Evolutionary conservation across 37 sponge, comb jelly and placozoan species (phyloP), one percentile per base, ranked within the genome.

Genomic region (Halichondria panicea): DNA sequence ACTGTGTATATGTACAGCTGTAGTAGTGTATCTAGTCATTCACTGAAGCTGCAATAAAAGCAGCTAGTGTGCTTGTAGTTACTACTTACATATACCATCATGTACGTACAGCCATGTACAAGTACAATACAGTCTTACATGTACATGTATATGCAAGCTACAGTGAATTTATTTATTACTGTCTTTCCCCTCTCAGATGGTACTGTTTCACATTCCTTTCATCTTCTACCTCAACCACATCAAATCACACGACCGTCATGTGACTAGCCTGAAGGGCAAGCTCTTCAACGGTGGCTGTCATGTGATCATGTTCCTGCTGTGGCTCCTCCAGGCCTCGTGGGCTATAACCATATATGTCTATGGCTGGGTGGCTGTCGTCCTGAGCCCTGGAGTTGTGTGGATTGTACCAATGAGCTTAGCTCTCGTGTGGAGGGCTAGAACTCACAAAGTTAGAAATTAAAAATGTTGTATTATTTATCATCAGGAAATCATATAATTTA

Each of bases 361-460:
- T 43, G 74, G 86, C 30, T 54, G 35, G 44, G 18, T 78, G 30
- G 60, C 68, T 1, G 28, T 86, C 13, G 35, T 72, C 6, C n/a
- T 86, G 28, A 66, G 74, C 7, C 86, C 86, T 3, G 86, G 80
- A 25, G 27, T 71, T 18, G 45, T 73, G 4, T 86, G 86, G 86
- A 60, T 64, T 4, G 33, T 75, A 11, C 53, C 46, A n/a, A 38
- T 75, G 2, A 37, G 54, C 41, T 12, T 68, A 5, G 56, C 36
- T 40, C 37, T 83, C 24, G 25, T 75, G 25, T 43, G 43, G 8
- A 53, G 18, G 43, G 34, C 75, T 19, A n/a, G n/a, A n/a, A n/a
- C n/a, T n/a, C n/a, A n/a, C n/a, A n/a, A n/a, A n/a, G n/a, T n/a
- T n/a, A n/a, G n/a, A n/a, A n/a, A n/a, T n/a, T n/a, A n/a, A n/a